Evolutionary conservation across 2,797 vertebrate species (phyloP), one percentile per base, ranked within the genome.

Genomic region (Leptatherina wallacei): DNA sequence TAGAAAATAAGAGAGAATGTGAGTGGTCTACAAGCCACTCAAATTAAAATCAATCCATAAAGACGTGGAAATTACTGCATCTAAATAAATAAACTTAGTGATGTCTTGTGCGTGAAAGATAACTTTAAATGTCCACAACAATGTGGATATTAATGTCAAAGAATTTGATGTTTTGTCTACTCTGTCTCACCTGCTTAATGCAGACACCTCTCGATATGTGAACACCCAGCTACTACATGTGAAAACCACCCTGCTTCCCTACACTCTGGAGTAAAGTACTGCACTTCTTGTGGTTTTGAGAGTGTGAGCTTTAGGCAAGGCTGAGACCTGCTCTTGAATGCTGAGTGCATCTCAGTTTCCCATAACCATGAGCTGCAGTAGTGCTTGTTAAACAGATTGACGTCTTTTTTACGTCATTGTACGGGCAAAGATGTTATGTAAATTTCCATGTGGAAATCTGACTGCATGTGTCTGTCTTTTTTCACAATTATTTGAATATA

Each of bases 391-490:
- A 68, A 61, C 56, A 70, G 16, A 52, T 49, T 91, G 89, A 88
- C 73, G 75, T 88, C 65, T 73, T 55, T 78, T 86, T 80, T 83
- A 89, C 81, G 83, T 91, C 89, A 89, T 11, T 8, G 57, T 33
- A 80, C 3, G 42, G 61, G 51, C 77, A 63, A 62, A 22, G 72
- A 63, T 70, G 86, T 87, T 85, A 86, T 61, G 83, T 88, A 89
- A 88, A 87, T 66, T 22, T 68, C 61, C 57, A 33, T 54, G 61
- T 36, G 68, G 72, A 81, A 61, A 75, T 80, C 64, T 54, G 61
- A 57, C 61, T n/a, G 55, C 65, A 73, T 71, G 67, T 73, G 64
- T 71, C 82, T 9, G 54, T 75, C 58, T 60, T 70, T 60, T 61
- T 71, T 12, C n/a, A 49, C 4, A 35, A 42, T 80, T 63, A 73